Conservation (phyloP, 2,113 vertebrate species). For the Catagonus wagneri region DNA sequence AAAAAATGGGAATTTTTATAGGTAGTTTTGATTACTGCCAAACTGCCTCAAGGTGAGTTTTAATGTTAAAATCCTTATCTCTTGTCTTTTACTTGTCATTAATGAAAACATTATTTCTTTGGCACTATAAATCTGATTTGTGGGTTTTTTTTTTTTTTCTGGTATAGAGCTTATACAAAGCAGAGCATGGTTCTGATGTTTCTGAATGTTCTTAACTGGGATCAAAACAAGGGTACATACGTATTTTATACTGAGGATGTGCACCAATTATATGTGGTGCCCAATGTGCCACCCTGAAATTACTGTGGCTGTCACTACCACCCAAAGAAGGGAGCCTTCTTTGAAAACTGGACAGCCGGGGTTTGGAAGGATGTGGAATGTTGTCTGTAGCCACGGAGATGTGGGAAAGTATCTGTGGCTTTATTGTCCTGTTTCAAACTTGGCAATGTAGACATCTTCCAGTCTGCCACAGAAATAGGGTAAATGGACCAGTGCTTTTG, state of each 20-base stretch:
- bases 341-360: not conserved
- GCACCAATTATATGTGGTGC: not conserved
- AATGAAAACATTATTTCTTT: conserved; percentile 78
- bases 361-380: not conserved
- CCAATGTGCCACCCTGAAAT: not conserved
- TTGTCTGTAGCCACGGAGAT: not conserved
- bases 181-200: conserved; percentile 20
- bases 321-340: not conserved
- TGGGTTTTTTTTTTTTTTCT: conserved; percentile 76
- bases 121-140: conserved; percentile 60
- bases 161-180: not conserved
- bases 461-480: not conserved
- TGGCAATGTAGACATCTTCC: not conserved
- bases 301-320: not conserved
- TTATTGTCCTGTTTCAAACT: not conserved
- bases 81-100: conserved; percentile 77
- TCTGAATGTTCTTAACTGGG: not conserved
- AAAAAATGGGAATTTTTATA: conserved; percentile 76
- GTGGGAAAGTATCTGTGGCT: not conserved
- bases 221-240: not conserved
- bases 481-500: not conserved
- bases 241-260: not conserved
- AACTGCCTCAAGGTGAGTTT: conserved; percentile 72
- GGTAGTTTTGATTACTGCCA: conserved; percentile 69
- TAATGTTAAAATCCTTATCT: conserved; percentile 70